Conservation (phyloP, 2,888 invertebrate genomes). For the Aspidiotus destructor region DNA sequence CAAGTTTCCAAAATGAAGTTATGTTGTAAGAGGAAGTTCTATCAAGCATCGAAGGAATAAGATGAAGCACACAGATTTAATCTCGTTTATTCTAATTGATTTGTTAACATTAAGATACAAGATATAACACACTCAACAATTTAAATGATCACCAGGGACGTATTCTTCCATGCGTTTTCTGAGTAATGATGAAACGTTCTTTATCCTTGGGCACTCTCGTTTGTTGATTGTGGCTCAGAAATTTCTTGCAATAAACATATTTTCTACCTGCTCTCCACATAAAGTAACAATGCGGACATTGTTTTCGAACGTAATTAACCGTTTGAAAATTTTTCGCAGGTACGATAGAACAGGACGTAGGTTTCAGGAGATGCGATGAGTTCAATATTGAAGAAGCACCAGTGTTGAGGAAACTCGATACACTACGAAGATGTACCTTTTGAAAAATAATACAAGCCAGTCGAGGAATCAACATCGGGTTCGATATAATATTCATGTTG, state of each 20-base stretch:
- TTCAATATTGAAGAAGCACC: no score
- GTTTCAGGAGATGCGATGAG: constrained; percentile 2
- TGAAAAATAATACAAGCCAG: no score
- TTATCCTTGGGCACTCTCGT: constrained; percentile 30
- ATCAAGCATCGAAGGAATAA: no score
- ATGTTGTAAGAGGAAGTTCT: no score
- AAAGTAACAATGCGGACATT: constrained; percentile 72
- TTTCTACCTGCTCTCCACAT: constrained; percentile 56
- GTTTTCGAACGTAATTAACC: constrained; percentile 54
- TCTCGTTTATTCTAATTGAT: no score
- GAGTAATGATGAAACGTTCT: constrained; percentile 31
- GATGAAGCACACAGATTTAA: no score
- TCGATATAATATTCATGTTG: no score
- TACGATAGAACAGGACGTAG: background rate
- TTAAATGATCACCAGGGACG: background rate
- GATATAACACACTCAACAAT: background rate
- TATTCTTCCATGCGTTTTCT: constrained; percentile 3
- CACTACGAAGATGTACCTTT: no score
- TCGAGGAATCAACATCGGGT: no score
- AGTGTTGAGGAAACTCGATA: no score
- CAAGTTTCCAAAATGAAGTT: no score
- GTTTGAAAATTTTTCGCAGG: constrained; percentile 32
- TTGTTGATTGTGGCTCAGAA: constrained; percentile 74
- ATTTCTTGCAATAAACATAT: constrained; percentile 64
- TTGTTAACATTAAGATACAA: background rate